Evolutionary conservation across 2,113 vertebrate genomes (phyloP), one percentile per base, ranked within the genome.

Genomic region (Neolamprologus sp.): DNA sequence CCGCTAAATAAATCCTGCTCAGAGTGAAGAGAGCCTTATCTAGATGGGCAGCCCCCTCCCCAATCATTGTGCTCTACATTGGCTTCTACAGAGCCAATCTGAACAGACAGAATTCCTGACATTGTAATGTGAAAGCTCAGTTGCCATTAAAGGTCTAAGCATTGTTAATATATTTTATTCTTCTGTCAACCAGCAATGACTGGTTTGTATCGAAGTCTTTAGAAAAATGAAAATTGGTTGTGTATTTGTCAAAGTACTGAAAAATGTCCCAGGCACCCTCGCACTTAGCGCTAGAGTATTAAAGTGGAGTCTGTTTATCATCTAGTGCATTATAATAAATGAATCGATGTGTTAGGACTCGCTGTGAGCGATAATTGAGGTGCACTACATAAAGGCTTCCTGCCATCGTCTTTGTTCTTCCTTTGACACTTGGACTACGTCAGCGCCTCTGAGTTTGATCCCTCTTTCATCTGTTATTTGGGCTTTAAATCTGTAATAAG

Each of bases 101-200:
- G 88, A 79, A 84, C 87, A 81, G 87, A 91, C 85, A 92, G 87
- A 91, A 95, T 96, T 93, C 94, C 90, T 91, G 89, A 92, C 92
- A 94, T 91, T 92, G 90, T 91, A 84, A 90, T 49, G 65, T 53
- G 90, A 92, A 89, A 71, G 90, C 88, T 91, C 79, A 26, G 88
- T 49, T 87, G 90, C 85, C 83, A 84, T 88, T 81, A 80, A 85
- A 21, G 26, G n/a, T 23, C 79, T 16, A 10, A 81, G 12, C 28
- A 28, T 84, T 91, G 87, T 68, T 71, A 16, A 9, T 82, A 28
- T 81, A 42, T 86, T 73, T 83, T 78, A 40, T 82, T 80, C 23
- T 80, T 80, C 45, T 81, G 28, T 45, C 75, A 9, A 49, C 7
- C 14, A 80, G 45, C 42, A 60, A 19, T 65, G 16, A 42, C n/a